phyloP scores from a whole-genome alignment of 2,888 invertebrate species.

The Lamellibrachia satsuma region DNA sequence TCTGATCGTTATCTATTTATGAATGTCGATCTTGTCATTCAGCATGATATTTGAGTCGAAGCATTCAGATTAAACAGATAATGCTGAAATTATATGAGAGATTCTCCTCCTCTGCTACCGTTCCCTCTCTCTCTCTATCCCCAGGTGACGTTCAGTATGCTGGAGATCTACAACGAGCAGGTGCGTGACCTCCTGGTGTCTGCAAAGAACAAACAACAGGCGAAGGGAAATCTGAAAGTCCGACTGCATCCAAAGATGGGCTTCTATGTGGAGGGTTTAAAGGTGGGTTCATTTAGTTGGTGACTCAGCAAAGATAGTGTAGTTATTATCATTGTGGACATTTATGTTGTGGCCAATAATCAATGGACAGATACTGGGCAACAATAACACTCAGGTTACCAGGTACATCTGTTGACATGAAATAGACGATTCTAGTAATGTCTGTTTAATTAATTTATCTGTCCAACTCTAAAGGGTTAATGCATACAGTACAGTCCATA shows the following conservation, averaged over 20 bases:
- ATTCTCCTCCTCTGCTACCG: too few species aligned
- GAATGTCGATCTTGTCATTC: too few species aligned
- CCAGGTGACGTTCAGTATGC: neutral
- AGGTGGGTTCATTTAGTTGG: conserved; percentile 38
- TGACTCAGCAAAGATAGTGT: neutral
- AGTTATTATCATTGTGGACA: neutral
- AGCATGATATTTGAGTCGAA: too few species aligned
- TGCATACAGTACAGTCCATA: neutral
- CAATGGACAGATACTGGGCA: neutral
- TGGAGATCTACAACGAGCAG: neutral
- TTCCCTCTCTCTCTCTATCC: neutral
- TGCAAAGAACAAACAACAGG: conserved; percentile 18
- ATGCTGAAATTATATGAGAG: too few species aligned
- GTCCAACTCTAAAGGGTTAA: neutral
- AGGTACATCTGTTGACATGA: neutral
- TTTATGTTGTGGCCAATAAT: neutral
- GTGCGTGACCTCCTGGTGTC: conserved; percentile 23
- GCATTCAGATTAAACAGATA: too few species aligned
- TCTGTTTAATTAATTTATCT: neutral
- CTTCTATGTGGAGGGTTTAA: conserved; percentile 54
- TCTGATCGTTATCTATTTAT: too few species aligned
- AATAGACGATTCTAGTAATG: neutral
- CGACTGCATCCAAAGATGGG: conserved; percentile 50
- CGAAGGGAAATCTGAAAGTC: conserved; percentile 49
- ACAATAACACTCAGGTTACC: neutral